Percentiles rank a stretch among this genome's conserved stretches.
These are phyloP conservation scores for Acleris literana DNA, from an alignment of 2,888 invertebrate species.

Conservation along the genomic window DNA sequence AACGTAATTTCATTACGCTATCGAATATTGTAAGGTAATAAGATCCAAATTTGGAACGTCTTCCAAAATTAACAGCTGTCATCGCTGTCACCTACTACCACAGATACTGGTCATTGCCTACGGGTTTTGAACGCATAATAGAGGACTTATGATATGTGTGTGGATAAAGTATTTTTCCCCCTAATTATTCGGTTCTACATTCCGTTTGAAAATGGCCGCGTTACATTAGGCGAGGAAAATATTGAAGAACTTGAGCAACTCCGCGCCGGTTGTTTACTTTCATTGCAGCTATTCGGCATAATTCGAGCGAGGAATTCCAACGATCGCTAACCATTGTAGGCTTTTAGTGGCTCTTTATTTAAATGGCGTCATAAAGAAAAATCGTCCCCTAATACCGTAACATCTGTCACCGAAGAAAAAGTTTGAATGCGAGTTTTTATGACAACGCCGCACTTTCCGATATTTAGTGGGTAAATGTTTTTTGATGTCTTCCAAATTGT, in stretches of 20 bases:
- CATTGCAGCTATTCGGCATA: constrained; percentile 36
- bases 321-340: constrained; percentile 45
- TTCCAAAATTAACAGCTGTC: no score
- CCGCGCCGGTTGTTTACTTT: constrained; percentile 17
- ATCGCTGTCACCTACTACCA: no score
- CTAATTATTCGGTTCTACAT: not conserved
- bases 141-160: no score
- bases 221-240: not conserved
- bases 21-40: no score
- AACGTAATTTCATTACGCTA: no score
- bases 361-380: constrained; percentile 75
- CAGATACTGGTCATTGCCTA: no score
- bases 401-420: constrained; percentile 73
- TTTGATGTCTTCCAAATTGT: constrained; percentile 52
- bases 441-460: constrained; percentile 60
- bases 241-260: constrained; percentile 2
- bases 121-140: no score
- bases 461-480: constrained; percentile 67
- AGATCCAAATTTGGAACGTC: no score
- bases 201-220: not conserved
- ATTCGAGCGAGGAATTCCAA: constrained; percentile 50
- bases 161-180: no score
- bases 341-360: constrained; percentile 69
- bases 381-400: constrained; percentile 68
- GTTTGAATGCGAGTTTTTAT: constrained; percentile 71